Evolutionary conservation across 1,140 invertebrate species (phyloP).

Genomic region (Solen grandis): DNA sequence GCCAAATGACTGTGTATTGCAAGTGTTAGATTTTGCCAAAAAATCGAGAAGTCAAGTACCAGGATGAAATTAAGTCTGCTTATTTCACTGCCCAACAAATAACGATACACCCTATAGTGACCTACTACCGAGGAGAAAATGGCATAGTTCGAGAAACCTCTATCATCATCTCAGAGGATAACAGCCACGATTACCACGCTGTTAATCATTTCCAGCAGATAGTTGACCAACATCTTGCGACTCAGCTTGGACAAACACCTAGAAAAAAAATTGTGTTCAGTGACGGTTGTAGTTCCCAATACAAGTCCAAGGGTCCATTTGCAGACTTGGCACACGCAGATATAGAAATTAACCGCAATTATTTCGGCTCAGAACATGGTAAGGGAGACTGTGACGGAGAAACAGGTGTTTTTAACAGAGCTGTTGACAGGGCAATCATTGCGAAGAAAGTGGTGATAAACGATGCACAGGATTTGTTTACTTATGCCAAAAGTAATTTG

Average conservation of each 20-base stretch:
- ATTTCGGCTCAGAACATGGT: constrained; percentile 55
- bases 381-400: constrained; percentile 57
- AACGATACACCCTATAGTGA: constrained; percentile 24
- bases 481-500: too few relatives aligned
- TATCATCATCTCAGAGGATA: constrained; percentile 48
- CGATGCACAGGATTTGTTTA: too few relatives aligned
- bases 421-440: constrained; percentile 19
- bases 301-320: constrained; percentile 55
- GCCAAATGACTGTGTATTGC: constrained; percentile 4
- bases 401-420: constrained; percentile 48
- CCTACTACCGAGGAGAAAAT: constrained; percentile 11
- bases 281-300: constrained; percentile 53
- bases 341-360: constrained; percentile 24
- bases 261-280: constrained; percentile 41
- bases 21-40: constrained; percentile 36
- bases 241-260: constrained; percentile 8
- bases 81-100: constrained; percentile 27
- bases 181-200: constrained; percentile 31
- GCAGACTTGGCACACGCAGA: constrained; percentile 9
- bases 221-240: constrained; percentile 33
- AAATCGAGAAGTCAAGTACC: constrained; percentile 21
- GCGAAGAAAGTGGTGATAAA: too few relatives aligned
- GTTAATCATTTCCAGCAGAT: neutral
- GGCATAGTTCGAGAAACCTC: constrained; percentile 9
- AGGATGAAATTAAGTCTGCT: constrained; percentile 39